These are phyloP conservation scores for Holcopasites calliopsidis DNA, from an alignment of 1,140 invertebrate genomes.

Conservation along the genomic window DNA sequence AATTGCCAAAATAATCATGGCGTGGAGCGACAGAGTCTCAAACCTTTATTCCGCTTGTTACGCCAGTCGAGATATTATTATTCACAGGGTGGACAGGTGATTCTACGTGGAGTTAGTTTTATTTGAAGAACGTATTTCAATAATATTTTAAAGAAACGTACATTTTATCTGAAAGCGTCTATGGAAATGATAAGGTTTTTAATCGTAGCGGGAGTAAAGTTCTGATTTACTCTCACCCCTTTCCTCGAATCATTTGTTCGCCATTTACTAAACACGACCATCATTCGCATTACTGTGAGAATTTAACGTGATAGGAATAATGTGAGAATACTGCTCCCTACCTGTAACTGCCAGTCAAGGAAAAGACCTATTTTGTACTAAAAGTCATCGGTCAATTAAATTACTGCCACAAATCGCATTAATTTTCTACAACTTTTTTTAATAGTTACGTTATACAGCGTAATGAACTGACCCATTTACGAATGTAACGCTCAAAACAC, in stretches of 20 bases:
- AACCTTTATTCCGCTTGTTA: conserved; percentile 41
- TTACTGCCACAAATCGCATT: conserved; percentile 5
- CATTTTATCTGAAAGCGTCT: not conserved
- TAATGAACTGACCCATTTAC: not conserved
- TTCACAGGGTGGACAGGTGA: conserved; percentile 6
- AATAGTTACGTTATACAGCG: not conserved
- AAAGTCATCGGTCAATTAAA: not conserved
- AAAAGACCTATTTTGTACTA: not conserved
- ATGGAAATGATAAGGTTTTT: not conserved
- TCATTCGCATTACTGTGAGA: not conserved
- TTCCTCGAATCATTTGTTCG: not conserved
- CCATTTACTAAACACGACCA: too few species aligned
- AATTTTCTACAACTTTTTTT: not conserved
- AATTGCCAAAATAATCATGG: conserved; percentile 62
- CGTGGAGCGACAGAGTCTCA: conserved; percentile 43
- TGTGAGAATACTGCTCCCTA: conserved; percentile 14
- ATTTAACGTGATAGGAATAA: not conserved
- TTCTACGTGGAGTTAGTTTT: not conserved
- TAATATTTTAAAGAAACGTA: too few species aligned
- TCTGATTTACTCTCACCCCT: not conserved
- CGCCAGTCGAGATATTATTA: conserved; percentile 3
- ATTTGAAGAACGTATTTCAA: not conserved
- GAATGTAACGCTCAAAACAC: not conserved
- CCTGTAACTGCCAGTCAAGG: conserved; percentile 21
- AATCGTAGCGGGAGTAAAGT: not conserved